Evolutionary conservation across 92 coral and sea anemone genomes (phyloP).

Genomic region (Desmophyllum pertusum): DNA sequence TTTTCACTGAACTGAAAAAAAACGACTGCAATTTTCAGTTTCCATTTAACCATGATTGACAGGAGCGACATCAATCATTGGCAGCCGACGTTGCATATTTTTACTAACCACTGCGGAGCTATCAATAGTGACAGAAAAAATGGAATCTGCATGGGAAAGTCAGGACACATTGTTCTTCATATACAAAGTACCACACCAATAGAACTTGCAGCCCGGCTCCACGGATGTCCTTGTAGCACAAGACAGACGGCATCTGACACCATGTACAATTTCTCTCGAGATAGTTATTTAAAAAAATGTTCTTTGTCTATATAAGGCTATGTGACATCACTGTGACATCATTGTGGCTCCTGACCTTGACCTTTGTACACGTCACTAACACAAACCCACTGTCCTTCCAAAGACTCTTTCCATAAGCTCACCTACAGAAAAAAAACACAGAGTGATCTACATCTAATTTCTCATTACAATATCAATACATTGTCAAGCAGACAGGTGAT

Average conservation of each 20-base stretch:
- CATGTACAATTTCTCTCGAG: slow-evolving; percentile 4
- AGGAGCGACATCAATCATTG: neutral
- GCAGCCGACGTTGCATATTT: neutral
- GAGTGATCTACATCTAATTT: too few relatives aligned
- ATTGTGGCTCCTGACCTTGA: slow-evolving; percentile 85
- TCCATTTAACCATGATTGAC: neutral
- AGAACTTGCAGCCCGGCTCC: neutral
- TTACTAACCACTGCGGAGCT: neutral
- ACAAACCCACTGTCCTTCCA: slow-evolving; percentile 98
- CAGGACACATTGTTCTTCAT: neutral
- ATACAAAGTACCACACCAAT: neutral
- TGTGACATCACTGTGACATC: slow-evolving; percentile 27
- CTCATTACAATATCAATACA: too few relatives aligned
- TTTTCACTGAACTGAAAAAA: too few relatives aligned
- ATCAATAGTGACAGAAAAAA: neutral
- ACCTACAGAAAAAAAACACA: slow-evolving; percentile 66
- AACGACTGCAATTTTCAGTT: neutral
- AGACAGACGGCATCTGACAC: neutral
- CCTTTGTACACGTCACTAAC: slow-evolving; percentile 98
- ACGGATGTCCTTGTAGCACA: neutral
- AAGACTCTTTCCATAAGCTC: slow-evolving; percentile 95
- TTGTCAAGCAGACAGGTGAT: too few relatives aligned
- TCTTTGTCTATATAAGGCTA: slow-evolving; percentile 6
- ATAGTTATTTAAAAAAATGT: neutral
- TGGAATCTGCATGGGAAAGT: neutral